phyloP scores from a whole-genome alignment of 2,113 vertebrate genomes.

The Hippolais icterina region DNA sequence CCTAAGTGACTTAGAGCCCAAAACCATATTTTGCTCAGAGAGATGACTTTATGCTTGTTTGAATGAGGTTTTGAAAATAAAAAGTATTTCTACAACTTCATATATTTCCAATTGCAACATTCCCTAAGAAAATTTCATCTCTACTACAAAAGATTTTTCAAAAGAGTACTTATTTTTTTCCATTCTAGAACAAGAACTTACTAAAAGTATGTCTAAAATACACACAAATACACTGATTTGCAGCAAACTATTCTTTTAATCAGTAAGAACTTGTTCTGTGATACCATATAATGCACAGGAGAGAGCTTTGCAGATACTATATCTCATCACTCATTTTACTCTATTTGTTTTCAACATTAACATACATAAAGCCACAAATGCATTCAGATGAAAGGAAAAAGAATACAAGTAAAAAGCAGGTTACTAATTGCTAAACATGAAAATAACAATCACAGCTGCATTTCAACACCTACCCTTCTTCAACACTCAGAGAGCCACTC shows the following conservation, averaged over 20 bases:
- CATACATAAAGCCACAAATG: rapidly evolving
- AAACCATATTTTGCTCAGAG: background rate
- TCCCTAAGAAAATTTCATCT: background rate
- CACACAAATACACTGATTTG: background rate
- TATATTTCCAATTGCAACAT: background rate
- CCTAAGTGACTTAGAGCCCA: background rate
- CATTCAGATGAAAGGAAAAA: background rate
- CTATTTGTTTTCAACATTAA: background rate
- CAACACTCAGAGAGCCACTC: slow-evolving; percentile 86
- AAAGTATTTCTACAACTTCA: background rate
- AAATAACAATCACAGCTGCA: background rate
- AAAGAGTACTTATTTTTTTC: background rate
- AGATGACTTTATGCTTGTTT: background rate
- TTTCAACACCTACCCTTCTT: slow-evolving; percentile 86
- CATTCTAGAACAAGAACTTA: background rate
- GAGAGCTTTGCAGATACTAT: background rate
- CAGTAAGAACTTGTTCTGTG: background rate
- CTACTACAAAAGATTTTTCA: background rate
- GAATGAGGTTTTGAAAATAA: background rate
- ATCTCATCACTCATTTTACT: background rate
- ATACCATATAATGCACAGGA: background rate
- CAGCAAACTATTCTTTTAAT: background rate
- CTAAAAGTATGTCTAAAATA: background rate
- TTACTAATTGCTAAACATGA: background rate
- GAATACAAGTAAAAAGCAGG: background rate